phyloP scores from a whole-genome alignment of 1,140 invertebrate species.

The Bombyx mandarina region DNA sequence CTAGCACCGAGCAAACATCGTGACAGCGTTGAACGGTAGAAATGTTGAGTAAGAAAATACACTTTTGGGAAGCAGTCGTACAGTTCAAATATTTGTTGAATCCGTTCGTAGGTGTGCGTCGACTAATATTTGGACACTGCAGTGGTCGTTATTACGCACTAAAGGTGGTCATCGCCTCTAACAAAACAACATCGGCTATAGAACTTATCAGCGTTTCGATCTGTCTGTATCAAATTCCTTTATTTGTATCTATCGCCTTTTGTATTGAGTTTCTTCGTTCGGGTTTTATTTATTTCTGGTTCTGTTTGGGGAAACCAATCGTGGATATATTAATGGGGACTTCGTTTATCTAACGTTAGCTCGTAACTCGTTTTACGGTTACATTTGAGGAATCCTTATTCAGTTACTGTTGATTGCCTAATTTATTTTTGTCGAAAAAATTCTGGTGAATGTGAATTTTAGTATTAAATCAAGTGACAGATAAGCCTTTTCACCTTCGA shows the following conservation, averaged over 20 bases:
- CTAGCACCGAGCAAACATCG: constrained; percentile 35
- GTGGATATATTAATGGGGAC: constrained; percentile 40
- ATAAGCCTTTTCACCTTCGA: too few relatives aligned
- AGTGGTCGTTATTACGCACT: constrained; percentile 53
- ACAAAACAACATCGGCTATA: neutral
- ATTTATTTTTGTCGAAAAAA: neutral
- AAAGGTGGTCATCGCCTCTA: constrained; percentile 25
- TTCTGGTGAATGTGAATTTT: too few relatives aligned
- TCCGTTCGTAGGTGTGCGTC: constrained; percentile 54
- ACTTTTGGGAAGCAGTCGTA: constrained; percentile 60
- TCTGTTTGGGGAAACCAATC: constrained; percentile 39
- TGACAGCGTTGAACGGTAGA: constrained; percentile 48
- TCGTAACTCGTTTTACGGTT: constrained; percentile 42
- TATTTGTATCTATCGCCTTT: constrained; percentile 9
- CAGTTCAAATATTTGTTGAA: constrained; percentile 62
- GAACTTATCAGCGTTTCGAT: neutral
- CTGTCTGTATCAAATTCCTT: neutral
- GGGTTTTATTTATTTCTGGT: constrained; percentile 59
- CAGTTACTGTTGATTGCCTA: neutral
- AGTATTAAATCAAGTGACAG: too few relatives aligned
- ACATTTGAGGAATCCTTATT: constrained; percentile 1
- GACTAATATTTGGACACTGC: constrained; percentile 52
- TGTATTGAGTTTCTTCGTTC: constrained; percentile 13
- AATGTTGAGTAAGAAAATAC: constrained; percentile 61
- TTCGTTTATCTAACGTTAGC: constrained; percentile 59